Evolutionary conservation across 2,888 invertebrate genomes (phyloP).

Genomic region (Tubiluchus corallicola): DNA sequence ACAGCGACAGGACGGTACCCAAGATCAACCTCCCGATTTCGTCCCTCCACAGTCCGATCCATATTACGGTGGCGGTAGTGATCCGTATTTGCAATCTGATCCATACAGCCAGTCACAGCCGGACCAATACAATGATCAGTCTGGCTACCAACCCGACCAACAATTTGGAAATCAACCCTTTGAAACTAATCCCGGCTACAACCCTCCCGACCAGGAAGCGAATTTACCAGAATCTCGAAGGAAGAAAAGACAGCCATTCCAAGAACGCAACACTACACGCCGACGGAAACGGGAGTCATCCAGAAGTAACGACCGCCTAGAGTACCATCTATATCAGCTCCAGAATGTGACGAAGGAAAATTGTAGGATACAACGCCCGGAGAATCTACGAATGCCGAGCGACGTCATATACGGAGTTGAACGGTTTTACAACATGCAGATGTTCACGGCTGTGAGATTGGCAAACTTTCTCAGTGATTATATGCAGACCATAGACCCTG

Average conservation of each 20-base stretch:
- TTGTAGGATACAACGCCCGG: slow-evolving; percentile 38
- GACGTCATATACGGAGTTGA: slow-evolving; percentile 70
- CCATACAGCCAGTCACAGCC: no score
- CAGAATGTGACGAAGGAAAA: background rate
- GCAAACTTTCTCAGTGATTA: slow-evolving; percentile 92
- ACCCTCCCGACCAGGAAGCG: no score
- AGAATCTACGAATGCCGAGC: slow-evolving; percentile 58
- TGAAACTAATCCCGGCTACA: no score
- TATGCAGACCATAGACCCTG: slow-evolving; percentile 41
- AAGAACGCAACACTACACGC: background rate
- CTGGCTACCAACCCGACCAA: no score
- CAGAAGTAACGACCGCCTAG: background rate
- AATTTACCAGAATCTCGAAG: no score
- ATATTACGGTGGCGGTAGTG: no score
- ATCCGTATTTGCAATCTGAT: no score
- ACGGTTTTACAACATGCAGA: slow-evolving; percentile 79
- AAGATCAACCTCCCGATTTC: no score
- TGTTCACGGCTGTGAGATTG: slow-evolving; percentile 82
- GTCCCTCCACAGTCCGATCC: background rate
- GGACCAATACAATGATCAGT: no score
- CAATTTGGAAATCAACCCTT: no score
- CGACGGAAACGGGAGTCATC: background rate
- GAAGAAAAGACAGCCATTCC: background rate
- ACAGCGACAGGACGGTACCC: background rate
- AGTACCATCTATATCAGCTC: background rate